These are phyloP conservation scores for Myanophis thanlyinensis DNA, from an alignment of 2,113 vertebrate genomes.

Conservation along the genomic window DNA sequence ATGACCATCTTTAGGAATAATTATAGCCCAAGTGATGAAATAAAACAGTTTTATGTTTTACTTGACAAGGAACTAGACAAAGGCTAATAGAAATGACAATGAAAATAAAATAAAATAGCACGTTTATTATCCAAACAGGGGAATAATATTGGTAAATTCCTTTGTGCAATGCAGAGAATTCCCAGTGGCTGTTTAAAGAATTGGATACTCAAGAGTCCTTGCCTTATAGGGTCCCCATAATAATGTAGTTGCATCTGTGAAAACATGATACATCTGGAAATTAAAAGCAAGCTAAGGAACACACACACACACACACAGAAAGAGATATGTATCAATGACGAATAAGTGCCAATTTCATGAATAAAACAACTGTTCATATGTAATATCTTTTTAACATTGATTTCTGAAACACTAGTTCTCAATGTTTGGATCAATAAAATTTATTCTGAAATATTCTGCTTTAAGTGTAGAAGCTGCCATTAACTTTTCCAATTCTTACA, in stretches of 20 bases:
- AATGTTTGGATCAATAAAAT: background rate
- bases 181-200: slow-evolving; percentile 28
- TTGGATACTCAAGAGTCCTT: background rate
- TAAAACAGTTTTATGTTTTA: slow-evolving; percentile 32
- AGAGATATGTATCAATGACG: background rate
- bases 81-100: slow-evolving; percentile 22
- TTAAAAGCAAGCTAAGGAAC: background rate
- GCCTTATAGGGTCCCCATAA: background rate
- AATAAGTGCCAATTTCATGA: background rate
- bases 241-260: background rate
- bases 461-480: background rate
- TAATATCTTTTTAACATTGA: slow-evolving; percentile 17
- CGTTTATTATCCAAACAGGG: slow-evolving; percentile 1
- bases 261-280: background rate
- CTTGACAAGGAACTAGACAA: slow-evolving; percentile 25
- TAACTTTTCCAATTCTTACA: background rate
- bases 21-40: slow-evolving; percentile 3
- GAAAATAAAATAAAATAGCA: slow-evolving; percentile 28
- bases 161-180: slow-evolving; percentile 5
- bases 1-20: slow-evolving; percentile 30
- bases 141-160: background rate
- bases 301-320: no score
- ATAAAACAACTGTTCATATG: background rate
- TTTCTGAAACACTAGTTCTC: background rate
- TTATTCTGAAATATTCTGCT: background rate